These are phyloP conservation scores for Oreohelix idahoensis DNA, from an alignment of 1,140 invertebrate genomes.

Conservation along the genomic window DNA sequence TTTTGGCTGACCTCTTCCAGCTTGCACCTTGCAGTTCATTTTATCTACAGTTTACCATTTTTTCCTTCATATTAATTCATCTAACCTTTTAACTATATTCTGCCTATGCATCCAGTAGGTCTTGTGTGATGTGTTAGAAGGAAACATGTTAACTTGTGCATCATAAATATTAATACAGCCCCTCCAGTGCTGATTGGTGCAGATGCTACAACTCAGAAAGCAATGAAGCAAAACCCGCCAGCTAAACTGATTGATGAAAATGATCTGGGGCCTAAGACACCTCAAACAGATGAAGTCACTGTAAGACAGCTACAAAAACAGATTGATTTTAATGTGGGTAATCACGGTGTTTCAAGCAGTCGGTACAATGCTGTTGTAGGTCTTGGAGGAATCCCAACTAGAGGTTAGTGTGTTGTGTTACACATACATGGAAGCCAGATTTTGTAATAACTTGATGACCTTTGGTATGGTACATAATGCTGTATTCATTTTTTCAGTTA, in stretches of 20 bases:
- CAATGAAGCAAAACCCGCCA: not conserved
- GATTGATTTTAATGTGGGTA: conserved; percentile 66
- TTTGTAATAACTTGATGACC: too few relatives aligned
- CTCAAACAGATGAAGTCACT: conserved; percentile 61
- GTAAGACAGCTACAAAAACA: conserved; percentile 65
- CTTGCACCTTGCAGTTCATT: too few relatives aligned
- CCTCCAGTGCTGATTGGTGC: conserved; percentile 20
- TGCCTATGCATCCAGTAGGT: too few relatives aligned
- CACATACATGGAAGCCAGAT: not conserved
- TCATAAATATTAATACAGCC: not conserved
- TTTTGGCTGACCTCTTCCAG: too few relatives aligned
- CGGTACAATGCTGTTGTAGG: conserved; percentile 70
- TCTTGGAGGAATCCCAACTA: conserved; percentile 61
- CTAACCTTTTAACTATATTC: too few relatives aligned
- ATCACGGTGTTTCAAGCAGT: conserved; percentile 63
- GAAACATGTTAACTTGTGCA: too few relatives aligned
- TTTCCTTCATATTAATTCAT: too few relatives aligned
- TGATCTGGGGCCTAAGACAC: conserved; percentile 53
- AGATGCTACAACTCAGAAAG: not conserved
- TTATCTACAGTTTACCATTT: too few relatives aligned
- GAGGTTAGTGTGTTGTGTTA: conserved; percentile 52
- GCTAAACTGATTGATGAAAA: conserved; percentile 38
- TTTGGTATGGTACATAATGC: too few relatives aligned
- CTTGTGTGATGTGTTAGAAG: too few relatives aligned
- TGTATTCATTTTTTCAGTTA: too few relatives aligned